These are phyloP conservation scores for Clarias laeviceps DNA, from an alignment of 2,797 vertebrate species.

Conservation along the genomic window DNA sequence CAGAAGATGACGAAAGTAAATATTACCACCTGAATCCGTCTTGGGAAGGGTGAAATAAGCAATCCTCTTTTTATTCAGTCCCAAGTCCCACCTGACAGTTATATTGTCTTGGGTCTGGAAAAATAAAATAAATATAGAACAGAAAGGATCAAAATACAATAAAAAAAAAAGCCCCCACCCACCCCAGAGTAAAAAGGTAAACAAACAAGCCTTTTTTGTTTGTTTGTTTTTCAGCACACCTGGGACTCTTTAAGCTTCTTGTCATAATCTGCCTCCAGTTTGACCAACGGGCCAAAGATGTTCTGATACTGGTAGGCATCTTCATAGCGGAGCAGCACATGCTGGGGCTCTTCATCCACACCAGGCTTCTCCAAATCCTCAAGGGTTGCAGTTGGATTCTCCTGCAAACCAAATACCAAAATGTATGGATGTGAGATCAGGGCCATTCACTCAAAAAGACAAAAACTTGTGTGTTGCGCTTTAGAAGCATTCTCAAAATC, in stretches of 20 bases:
- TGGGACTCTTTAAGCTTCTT: slow-evolving; percentile 99
- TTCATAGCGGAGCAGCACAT: slow-evolving; percentile 95
- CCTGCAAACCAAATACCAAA: slow-evolving; percentile 69
- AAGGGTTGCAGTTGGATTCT: slow-evolving; percentile 94
- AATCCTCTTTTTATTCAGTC: slow-evolving; percentile 99
- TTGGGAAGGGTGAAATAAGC: slow-evolving; percentile 99
- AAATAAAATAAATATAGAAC: neutral
- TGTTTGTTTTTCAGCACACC: slow-evolving; percentile 60
- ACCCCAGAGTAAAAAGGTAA: neutral
- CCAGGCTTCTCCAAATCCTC: slow-evolving; percentile 98
- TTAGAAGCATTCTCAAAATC: neutral
- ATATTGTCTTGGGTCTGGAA: slow-evolving; percentile 98
- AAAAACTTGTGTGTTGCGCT: neutral
- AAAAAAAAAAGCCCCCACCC: neutral
- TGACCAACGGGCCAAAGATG: slow-evolving; percentile 97
- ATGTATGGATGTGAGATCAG: neutral
- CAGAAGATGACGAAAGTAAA: slow-evolving; percentile 58
- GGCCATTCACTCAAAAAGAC: no score
- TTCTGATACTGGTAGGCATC: slow-evolving; percentile 99
- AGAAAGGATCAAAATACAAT: neutral
- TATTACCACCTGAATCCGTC: slow-evolving; percentile 92
- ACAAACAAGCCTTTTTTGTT: neutral
- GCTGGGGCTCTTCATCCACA: slow-evolving; percentile 97
- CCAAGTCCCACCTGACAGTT: slow-evolving; percentile 99
- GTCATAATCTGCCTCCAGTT: slow-evolving; percentile 98